These are phyloP conservation scores for Brachionus asplanchnoidis DNA, from an alignment of 1,140 invertebrate genomes.

Conservation along the genomic window DNA sequence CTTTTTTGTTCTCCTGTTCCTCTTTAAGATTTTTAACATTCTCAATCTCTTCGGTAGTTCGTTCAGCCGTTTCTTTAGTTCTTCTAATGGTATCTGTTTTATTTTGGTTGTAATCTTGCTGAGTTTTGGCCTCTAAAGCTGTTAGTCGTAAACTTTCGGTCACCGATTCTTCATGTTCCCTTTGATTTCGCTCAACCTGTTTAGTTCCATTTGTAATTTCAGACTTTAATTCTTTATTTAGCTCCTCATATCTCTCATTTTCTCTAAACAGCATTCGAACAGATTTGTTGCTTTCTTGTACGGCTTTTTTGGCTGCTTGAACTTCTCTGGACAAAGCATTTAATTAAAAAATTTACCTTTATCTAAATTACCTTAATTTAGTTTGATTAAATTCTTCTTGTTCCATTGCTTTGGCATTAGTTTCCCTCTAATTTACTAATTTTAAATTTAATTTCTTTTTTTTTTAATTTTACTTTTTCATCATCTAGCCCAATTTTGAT, in stretches of 20 bases:
- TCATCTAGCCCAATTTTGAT: slow-evolving; percentile 3
- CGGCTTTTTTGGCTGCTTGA: slow-evolving; percentile 11
- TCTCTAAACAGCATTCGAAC: slow-evolving; percentile 22
- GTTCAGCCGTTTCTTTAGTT: slow-evolving; percentile 25
- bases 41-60: background rate
- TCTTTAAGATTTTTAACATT: slow-evolving; percentile 37
- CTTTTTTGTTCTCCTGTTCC: background rate
- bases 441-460: background rate
- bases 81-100: slow-evolving; percentile 1
- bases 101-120: slow-evolving; percentile 31
- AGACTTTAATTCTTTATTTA: background rate
- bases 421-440: background rate
- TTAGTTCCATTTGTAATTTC: slow-evolving; percentile 16
- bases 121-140: slow-evolving; percentile 1
- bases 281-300: slow-evolving; percentile 1
- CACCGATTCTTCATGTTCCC: background rate
- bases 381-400: slow-evolving; percentile 1
- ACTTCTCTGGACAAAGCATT: background rate
- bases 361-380: background rate
- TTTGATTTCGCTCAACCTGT: background rate
- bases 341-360: background rate
- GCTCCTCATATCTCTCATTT: slow-evolving; percentile 27
- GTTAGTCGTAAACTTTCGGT: slow-evolving; percentile 9
- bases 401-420: background rate
- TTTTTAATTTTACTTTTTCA: background rate